phyloP scores from a whole-genome alignment of 2,888 invertebrate species.

The Norana najaformis region DNA sequence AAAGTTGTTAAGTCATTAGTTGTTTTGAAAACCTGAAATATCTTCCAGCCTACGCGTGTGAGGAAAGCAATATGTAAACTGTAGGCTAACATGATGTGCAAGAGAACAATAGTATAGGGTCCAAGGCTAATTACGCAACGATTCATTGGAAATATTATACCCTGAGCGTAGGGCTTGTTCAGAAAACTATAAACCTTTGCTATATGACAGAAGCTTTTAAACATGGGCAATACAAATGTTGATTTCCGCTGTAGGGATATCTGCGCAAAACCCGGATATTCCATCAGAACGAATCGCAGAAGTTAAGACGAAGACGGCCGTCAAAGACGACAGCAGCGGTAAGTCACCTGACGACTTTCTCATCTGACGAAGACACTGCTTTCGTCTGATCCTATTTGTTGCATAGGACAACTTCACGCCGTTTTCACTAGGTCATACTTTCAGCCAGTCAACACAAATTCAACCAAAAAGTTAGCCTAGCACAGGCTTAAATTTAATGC shows the following conservation, averaged over 20 bases:
- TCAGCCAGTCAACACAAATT: background rate
- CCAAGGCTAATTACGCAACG: background rate
- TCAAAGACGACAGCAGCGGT: background rate
- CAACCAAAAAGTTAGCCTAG: background rate
- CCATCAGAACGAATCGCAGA: background rate
- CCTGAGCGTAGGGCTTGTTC: background rate
- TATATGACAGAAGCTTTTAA: background rate
- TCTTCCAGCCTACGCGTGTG: background rate
- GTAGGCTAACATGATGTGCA: background rate
- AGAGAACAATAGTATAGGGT: background rate
- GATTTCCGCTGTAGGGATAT: background rate
- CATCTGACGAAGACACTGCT: too few species aligned
- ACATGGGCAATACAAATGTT: too few species aligned
- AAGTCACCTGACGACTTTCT: background rate
- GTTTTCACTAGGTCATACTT: too few species aligned
- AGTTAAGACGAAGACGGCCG: background rate
- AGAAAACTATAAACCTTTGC: background rate
- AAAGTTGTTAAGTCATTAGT: too few species aligned
- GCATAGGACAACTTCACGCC: background rate
- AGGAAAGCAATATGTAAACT: background rate
- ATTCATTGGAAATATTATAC: background rate
- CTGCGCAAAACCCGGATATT: too few species aligned
- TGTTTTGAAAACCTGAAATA: background rate
- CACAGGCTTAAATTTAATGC: background rate
- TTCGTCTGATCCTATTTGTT: background rate